Conservation (phyloP, 2,113 vertebrate species). For the Rhea americana region DNA sequence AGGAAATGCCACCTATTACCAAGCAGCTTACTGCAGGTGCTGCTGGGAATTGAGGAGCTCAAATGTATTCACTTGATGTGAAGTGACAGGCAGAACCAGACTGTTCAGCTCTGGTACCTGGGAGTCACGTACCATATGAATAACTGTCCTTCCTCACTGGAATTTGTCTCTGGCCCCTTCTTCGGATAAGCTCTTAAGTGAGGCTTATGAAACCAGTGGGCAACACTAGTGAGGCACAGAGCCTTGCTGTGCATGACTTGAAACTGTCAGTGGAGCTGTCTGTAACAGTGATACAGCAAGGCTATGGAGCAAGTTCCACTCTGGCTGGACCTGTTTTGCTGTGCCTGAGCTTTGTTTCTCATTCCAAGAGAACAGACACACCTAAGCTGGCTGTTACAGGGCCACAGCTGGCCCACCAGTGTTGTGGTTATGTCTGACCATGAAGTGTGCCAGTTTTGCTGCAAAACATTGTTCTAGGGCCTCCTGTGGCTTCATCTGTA, state of each 20-base stretch:
- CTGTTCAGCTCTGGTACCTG: background rate
- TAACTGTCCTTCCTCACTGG: background rate
- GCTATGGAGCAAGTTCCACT: background rate
- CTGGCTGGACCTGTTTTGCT: background rate
- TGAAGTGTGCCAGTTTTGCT: background rate
- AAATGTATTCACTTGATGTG: background rate
- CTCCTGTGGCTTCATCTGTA: background rate
- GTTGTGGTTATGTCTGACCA: background rate
- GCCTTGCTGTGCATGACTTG: background rate
- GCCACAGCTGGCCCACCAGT: background rate
- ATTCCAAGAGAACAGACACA: background rate
- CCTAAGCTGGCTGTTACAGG: background rate
- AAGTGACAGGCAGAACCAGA: background rate
- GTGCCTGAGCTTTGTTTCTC: background rate
- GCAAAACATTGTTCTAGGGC: background rate
- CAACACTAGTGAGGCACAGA: background rate
- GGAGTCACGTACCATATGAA: background rate
- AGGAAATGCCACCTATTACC: background rate
- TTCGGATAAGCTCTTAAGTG: background rate
- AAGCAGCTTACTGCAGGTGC: background rate
- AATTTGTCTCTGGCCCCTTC: background rate
- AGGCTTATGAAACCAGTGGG: background rate
- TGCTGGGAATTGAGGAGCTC: background rate
- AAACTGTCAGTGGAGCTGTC: background rate
- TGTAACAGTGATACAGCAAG: fast-evolving